These are phyloP conservation scores for Ciconia boyciana DNA, from an alignment of 2,113 vertebrate species.

Conservation along the genomic window DNA sequence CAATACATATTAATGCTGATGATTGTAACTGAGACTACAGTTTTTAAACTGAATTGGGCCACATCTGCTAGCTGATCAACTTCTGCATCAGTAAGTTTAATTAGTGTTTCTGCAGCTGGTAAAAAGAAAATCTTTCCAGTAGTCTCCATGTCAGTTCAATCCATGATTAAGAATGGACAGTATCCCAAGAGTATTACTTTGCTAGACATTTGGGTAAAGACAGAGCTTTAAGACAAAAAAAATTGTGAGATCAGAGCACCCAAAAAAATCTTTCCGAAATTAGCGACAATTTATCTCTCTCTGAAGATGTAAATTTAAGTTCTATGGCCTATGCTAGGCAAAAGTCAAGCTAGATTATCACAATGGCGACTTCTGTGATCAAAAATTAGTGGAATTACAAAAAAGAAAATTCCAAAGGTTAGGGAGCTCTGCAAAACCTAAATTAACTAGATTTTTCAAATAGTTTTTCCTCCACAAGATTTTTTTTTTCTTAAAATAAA, in stretches of 20 bases:
- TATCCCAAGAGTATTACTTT: background rate
- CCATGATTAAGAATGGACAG: background rate
- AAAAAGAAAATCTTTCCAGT: background rate
- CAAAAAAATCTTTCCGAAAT: background rate
- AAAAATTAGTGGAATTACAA: background rate
- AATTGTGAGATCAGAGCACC: background rate
- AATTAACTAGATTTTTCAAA: background rate
- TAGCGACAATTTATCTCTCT: background rate
- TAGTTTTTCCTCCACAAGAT: background rate
- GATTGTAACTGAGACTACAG: background rate
- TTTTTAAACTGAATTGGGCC: background rate
- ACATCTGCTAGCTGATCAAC: background rate
- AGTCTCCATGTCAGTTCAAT: background rate
- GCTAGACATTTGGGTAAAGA: background rate
- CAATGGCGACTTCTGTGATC: conserved; percentile 56
- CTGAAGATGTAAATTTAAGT: background rate
- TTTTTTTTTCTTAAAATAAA: background rate
- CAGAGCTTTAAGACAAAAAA: background rate
- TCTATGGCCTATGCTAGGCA: conserved; percentile 42
- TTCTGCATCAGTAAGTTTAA: background rate
- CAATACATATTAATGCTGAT: background rate
- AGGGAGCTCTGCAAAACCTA: conserved; percentile 15
- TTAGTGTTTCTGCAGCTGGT: background rate
- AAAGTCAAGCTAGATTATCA: conserved; percentile 60
- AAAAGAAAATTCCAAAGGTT: background rate